Percentiles rank a stretch among this genome's conserved stretches.
Evolutionary conservation across 2,888 invertebrate species (phyloP).

Genomic region (Omphaloscelis lunosa): DNA sequence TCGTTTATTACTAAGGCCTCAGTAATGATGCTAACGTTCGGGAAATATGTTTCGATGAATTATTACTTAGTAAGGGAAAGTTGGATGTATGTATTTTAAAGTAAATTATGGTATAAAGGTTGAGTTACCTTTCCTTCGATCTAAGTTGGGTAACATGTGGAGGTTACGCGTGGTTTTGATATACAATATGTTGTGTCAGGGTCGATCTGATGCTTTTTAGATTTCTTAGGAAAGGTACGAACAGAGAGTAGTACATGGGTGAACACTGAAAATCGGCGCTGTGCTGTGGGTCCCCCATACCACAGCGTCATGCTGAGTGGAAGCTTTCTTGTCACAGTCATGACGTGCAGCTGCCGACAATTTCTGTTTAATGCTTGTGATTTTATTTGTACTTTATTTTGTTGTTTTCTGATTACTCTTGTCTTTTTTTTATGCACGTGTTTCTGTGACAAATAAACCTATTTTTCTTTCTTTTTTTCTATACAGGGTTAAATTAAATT

Average conservation of each 20-base stretch:
- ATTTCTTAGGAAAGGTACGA: background rate
- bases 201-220: background rate
- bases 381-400: too few species aligned
- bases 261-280: too few species aligned
- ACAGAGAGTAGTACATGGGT: background rate
- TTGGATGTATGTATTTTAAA: conserved; percentile 32
- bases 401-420: too few species aligned
- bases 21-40: conserved; percentile 58
- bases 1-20: conserved; percentile 57
- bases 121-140: background rate
- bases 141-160: conserved; percentile 9
- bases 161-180: background rate
- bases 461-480: too few species aligned
- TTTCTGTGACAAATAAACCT: too few species aligned
- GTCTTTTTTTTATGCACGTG: too few species aligned
- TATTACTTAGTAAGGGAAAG: conserved; percentile 55
- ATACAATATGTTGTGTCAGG: background rate
- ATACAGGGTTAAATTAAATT: too few species aligned
- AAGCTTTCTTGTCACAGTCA: too few species aligned
- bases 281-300: too few species aligned
- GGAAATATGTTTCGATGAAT: conserved; percentile 58
- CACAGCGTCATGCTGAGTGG: too few species aligned
- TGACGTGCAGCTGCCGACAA: too few species aligned
- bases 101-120: background rate
- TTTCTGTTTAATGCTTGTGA: too few species aligned